These are phyloP conservation scores for Aptenodytes forsteri DNA, from an alignment of 2,113 vertebrate genomes.

Conservation along the genomic window DNA sequence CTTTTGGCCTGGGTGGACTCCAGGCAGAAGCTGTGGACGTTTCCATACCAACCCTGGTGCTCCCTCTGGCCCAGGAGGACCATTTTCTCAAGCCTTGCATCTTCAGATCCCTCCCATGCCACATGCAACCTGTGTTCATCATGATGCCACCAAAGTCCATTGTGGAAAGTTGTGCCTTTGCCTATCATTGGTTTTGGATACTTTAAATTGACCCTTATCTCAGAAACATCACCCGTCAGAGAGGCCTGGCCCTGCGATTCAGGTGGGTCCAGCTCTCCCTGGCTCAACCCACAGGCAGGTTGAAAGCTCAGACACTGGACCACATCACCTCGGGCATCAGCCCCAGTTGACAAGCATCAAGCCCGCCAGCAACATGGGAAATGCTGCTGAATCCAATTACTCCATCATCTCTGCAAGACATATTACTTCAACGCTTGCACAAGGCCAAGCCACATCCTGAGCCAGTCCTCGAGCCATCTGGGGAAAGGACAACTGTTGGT, in stretches of 20 bases:
- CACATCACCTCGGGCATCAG: no score
- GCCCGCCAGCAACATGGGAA: background rate
- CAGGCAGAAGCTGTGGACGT: background rate
- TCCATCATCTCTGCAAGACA: background rate
- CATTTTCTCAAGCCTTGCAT: background rate
- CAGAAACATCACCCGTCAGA: background rate
- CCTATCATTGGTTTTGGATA: background rate
- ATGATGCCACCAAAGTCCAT: background rate
- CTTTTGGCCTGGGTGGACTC: background rate
- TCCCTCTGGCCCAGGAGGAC: background rate
- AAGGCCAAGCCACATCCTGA: background rate
- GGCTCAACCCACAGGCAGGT: background rate
- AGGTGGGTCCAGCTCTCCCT: background rate
- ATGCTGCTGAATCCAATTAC: background rate
- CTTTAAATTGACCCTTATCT: background rate
- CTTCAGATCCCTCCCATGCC: background rate
- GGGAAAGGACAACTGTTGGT: background rate
- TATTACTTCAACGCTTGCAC: background rate
- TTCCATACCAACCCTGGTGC: background rate
- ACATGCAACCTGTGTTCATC: background rate
- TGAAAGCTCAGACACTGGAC: background rate
- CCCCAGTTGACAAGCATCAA: background rate
- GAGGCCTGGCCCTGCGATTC: background rate
- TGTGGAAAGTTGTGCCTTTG: background rate
- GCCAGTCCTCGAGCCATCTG: background rate